phyloP scores from a whole-genome alignment of 30 jellyfish, hydroid and myxozoan genomes.

The Cassiopea andromeda region DNA sequence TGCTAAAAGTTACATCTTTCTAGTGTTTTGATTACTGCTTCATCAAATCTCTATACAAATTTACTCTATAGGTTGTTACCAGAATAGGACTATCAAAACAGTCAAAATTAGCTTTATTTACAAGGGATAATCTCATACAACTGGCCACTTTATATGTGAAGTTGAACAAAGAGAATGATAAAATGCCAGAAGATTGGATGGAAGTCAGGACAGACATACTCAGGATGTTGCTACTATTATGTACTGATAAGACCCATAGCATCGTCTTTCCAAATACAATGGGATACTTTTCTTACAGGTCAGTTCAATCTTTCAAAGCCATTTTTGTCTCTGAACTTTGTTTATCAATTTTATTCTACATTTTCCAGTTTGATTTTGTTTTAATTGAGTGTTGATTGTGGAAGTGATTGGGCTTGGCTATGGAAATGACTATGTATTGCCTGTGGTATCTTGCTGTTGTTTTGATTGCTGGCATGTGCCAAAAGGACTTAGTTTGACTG shows the following conservation, averaged over 20 bases:
- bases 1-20: no score
- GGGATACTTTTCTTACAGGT: slow-evolving; percentile 53
- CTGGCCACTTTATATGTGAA: slow-evolving; percentile 45
- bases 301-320: neutral
- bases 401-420: no score
- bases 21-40: no score
- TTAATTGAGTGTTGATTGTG: no score
- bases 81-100: slow-evolving; percentile 56
- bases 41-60: no score
- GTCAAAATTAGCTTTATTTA: slow-evolving; percentile 77
- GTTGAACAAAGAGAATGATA: slow-evolving; percentile 8
- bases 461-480: no score
- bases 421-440: no score
- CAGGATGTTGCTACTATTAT: slow-evolving; percentile 32
- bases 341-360: no score
- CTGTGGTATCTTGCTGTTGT: no score
- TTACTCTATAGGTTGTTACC: slow-evolving; percentile 48
- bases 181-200: neutral
- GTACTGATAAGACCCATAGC: slow-evolving; percentile 67
- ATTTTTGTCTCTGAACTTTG: no score
- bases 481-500: no score
- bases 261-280: slow-evolving; percentile 52
- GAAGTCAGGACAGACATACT: slow-evolving; percentile 20
- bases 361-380: no score
- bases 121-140: slow-evolving; percentile 29